phyloP scores from a whole-genome alignment of 2,113 vertebrate species.

The Todiramphus saurophagus region DNA sequence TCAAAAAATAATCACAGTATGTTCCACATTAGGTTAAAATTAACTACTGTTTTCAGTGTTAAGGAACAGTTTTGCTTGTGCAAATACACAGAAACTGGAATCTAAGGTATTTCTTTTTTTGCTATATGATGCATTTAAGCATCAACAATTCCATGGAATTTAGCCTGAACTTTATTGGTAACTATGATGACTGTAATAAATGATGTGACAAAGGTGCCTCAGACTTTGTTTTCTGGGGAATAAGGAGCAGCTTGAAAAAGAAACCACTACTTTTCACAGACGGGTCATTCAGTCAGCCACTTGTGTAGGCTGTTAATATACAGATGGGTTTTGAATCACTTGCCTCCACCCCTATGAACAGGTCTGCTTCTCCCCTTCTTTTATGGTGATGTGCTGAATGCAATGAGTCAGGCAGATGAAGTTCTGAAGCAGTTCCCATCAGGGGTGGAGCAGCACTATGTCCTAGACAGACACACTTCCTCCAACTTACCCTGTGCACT shows the following conservation, averaged over 20 bases:
- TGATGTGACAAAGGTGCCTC: neutral
- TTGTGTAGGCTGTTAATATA: neutral
- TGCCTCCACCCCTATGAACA: neutral
- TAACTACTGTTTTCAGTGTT: neutral
- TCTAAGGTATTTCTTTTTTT: neutral
- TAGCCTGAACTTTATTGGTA: neutral
- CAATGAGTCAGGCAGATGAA: neutral
- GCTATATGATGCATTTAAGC: neutral
- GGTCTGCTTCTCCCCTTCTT: neutral
- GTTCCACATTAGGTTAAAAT: neutral
- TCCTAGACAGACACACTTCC: neutral
- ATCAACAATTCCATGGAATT: neutral
- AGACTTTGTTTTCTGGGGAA: neutral
- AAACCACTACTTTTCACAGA: neutral
- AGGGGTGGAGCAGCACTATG: too few relatives aligned
- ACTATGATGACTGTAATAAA: neutral
- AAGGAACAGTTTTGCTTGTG: neutral
- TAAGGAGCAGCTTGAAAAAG: neutral
- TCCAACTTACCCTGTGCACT: neutral
- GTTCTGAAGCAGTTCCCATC: neutral
- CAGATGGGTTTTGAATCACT: neutral
- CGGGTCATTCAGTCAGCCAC: neutral
- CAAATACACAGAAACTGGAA: neutral
- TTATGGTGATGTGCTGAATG: neutral
- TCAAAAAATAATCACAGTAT: neutral